A percentile compares a stretch with the other conserved stretches of the same genome.
These are phyloP conservation scores for Notiomystis cincta DNA, from an alignment of 2,113 vertebrate species.

Conservation along the genomic window DNA sequence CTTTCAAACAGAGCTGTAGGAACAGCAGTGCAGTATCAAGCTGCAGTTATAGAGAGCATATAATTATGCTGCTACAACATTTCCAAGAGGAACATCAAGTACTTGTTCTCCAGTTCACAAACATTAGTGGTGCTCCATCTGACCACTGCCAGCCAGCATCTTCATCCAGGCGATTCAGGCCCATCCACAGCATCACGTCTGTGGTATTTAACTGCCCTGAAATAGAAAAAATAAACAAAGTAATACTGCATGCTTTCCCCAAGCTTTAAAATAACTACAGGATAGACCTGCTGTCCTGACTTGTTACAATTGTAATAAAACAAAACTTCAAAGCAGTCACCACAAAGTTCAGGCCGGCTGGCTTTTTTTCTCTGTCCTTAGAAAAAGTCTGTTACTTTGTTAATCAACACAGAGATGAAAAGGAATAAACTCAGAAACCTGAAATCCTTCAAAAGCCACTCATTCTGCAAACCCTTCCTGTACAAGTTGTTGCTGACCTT, in stretches of 20 bases:
- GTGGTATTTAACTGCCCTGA: constrained; percentile 79
- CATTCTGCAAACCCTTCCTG: not conserved
- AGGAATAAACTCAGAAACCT: not conserved
- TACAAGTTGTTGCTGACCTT: not conserved
- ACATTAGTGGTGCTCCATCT: constrained; percentile 78
- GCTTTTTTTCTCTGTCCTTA: not conserved
- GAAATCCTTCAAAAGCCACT: not conserved
- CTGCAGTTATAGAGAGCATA: not conserved
- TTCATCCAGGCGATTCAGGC: constrained; percentile 83
- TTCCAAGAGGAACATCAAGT: not conserved
- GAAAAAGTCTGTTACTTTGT: not conserved
- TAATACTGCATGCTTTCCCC: not conserved
- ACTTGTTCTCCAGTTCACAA: constrained; percentile 88
- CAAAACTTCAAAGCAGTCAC: not conserved
- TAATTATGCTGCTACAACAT: not conserved
- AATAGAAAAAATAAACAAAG: not conserved
- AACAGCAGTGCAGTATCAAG: not conserved
- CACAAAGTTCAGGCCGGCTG: not conserved
- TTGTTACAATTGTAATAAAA: not conserved
- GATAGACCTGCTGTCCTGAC: not conserved
- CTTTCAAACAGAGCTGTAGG: not conserved
- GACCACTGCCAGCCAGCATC: constrained; percentile 89
- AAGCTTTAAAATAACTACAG: not conserved
- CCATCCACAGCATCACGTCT: constrained; percentile 82
- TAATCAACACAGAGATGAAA: not conserved